Base-by-base conservation (phyloP, 1,140 invertebrate genomes). In the Diorhabda sublineata region DNA sequence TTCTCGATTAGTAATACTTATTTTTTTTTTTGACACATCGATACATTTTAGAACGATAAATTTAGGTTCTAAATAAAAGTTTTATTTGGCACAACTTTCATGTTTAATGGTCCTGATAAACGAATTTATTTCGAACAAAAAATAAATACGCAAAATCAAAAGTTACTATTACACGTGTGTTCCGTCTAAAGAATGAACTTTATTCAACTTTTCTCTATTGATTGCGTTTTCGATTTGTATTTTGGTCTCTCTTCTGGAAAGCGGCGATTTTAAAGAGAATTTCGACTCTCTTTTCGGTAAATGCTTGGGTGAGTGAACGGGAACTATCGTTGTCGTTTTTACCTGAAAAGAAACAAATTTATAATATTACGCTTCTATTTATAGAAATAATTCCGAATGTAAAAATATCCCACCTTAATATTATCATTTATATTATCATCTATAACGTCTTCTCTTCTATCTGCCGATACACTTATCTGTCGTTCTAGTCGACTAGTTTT, bases 281-380 rank as follows among this genome's bases (percentile, higher is more conserved):
- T 78, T 80, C 5, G 74, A 73, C 41, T 81, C 75, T 60, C 73
- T 77, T 56, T 75, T 76, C 2, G 61, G 68, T 9, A 70, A 41
- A 58, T 72, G 70, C 68, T 79, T 79, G 9, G 79, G 74, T n/a
- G 77, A 75, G 74, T 77, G 78, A 45, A 80, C 71, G 4, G 79
- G 77, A 3, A 76, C 74, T 61, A 75, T 69, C 59, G 69, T 66
- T 64, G 69, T 66, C 2, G 64, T 42, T 26, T 68, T 65, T 45
- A 45, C 44, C 58, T 66, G 42, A 3, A 57, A 64, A 68, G 45
- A 43, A 47, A n/a, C 8, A 9, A 61, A 5, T 52, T 1, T 52
- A 52, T 47, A 5, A 5, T 52, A 9, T 52, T 6, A 6, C 8
- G 45, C 45, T 52, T 52, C 8, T 5, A 6, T 52, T 52, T 5